Conservation (phyloP, 2,888 invertebrate genomes). For the Himalopsyche japonica region DNA sequence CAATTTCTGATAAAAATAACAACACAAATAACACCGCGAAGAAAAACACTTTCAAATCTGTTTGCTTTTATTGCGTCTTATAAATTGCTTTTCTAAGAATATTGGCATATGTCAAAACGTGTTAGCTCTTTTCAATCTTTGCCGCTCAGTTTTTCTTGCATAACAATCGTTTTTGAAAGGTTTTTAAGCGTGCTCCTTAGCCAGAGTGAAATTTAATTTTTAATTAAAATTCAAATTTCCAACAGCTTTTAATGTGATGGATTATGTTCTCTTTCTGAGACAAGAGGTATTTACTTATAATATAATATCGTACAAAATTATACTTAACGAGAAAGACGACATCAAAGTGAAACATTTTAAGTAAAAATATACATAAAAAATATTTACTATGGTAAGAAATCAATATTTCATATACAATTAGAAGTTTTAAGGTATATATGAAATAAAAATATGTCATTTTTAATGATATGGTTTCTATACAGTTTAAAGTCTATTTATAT, state of each 20-base stretch:
- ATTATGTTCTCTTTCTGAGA: background rate
- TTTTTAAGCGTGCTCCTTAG: background rate
- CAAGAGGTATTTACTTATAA: background rate
- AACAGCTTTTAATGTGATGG: background rate
- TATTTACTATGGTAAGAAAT: too few species aligned
- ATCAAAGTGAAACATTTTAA: too few species aligned
- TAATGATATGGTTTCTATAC: too few species aligned
- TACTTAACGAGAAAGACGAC: too few species aligned
- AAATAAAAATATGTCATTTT: too few species aligned
- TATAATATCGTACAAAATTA: too few species aligned
- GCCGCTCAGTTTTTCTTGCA: constrained; percentile 31
- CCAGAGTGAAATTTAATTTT: background rate
- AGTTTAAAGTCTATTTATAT: too few species aligned
- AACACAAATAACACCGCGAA: background rate
- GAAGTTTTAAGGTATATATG: too few species aligned
- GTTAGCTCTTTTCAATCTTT: constrained; percentile 36
- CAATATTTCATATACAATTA: too few species aligned
- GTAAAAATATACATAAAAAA: too few species aligned
- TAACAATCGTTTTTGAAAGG: constrained; percentile 29
- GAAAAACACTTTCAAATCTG: constrained; percentile 27
- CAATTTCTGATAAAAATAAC: background rate
- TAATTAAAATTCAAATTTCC: background rate
- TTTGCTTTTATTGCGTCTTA: constrained; percentile 38
- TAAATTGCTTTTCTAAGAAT: constrained; percentile 39
- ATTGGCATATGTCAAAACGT: constrained; percentile 39